phyloP scores from a whole-genome alignment of 2,797 vertebrate genomes.

The Coendou prehensilis region DNA sequence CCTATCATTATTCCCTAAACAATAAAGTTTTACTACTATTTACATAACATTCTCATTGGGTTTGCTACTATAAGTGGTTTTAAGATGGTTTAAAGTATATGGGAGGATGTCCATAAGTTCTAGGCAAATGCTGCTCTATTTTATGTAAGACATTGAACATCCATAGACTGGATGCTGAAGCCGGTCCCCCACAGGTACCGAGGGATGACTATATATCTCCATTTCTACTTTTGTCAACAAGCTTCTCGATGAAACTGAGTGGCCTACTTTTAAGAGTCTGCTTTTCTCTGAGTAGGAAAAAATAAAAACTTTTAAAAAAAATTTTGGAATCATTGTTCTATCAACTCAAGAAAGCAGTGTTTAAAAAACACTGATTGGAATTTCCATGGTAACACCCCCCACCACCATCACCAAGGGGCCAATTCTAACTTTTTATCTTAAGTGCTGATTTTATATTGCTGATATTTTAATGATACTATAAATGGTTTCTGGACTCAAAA shows the following conservation, averaged over 20 bases:
- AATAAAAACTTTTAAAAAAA: slow-evolving; percentile 44
- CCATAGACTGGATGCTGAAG: not conserved
- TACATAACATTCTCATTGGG: not conserved
- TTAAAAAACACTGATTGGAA: slow-evolving; percentile 19
- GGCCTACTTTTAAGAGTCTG: slow-evolving; percentile 56
- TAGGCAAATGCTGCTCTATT: not conserved
- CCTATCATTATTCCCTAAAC: not conserved
- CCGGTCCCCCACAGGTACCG: not conserved
- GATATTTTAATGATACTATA: slow-evolving; percentile 36
- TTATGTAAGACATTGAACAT: not conserved
- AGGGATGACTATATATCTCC: not conserved
- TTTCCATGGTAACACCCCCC: slow-evolving; percentile 10
- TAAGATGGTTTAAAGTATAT: not conserved
- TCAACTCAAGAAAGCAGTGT: slow-evolving; percentile 37
- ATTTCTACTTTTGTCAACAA: slow-evolving; percentile 62
- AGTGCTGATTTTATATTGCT: not conserved
- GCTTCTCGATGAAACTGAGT: slow-evolving; percentile 35
- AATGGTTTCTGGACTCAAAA: slow-evolving; percentile 18
- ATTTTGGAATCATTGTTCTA: slow-evolving; percentile 7
- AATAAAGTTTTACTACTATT: not conserved
- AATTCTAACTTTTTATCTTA: slow-evolving; percentile 25
- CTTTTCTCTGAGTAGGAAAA: slow-evolving; percentile 59
- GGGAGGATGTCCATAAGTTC: not conserved
- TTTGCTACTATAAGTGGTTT: not conserved
- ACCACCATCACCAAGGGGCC: not conserved